A percentile compares a stretch with the other conserved stretches of the same genome.
phyloP scores from a whole-genome alignment of 2,113 vertebrate species.

The Epinephelus cyanopodus region DNA sequence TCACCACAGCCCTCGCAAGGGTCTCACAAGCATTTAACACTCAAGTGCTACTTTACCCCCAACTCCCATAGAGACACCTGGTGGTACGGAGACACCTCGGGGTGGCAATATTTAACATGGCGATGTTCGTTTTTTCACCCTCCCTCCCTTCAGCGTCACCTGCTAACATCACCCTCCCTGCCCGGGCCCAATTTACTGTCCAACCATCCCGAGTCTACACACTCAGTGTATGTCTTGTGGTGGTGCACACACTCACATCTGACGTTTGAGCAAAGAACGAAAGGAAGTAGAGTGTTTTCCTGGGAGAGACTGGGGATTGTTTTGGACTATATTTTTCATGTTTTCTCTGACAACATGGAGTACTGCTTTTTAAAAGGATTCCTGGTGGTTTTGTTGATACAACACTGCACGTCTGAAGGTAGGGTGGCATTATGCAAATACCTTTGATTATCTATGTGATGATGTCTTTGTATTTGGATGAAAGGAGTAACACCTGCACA shows the following conservation, averaged over 20 bases:
- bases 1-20: slow-evolving; percentile 59
- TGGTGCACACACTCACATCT: slow-evolving; percentile 38
- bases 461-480: slow-evolving; percentile 17
- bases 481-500: neutral
- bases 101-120: slow-evolving; percentile 70
- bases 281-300: slow-evolving; percentile 40
- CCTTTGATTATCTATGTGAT: neutral
- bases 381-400: slow-evolving; percentile 73
- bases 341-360: slow-evolving; percentile 74
- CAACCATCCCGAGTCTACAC: slow-evolving; percentile 34
- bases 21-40: slow-evolving; percentile 73
- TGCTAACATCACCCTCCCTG: slow-evolving; percentile 65
- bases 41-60: slow-evolving; percentile 62
- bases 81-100: slow-evolving; percentile 49
- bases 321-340: slow-evolving; percentile 40
- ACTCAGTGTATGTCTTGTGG: slow-evolving; percentile 29
- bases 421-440: slow-evolving; percentile 44
- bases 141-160: slow-evolving; percentile 68
- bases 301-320: slow-evolving; percentile 35
- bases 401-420: slow-evolving; percentile 79
- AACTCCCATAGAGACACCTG: slow-evolving; percentile 59
- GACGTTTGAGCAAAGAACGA: slow-evolving; percentile 29
- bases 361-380: slow-evolving; percentile 72
- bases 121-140: slow-evolving; percentile 65
- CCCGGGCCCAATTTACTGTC: slow-evolving; percentile 55